Evolutionary conservation across 2,888 invertebrate species (phyloP), one percentile per base, ranked within the genome.

Genomic region (Acanthosepion lycidas): DNA sequence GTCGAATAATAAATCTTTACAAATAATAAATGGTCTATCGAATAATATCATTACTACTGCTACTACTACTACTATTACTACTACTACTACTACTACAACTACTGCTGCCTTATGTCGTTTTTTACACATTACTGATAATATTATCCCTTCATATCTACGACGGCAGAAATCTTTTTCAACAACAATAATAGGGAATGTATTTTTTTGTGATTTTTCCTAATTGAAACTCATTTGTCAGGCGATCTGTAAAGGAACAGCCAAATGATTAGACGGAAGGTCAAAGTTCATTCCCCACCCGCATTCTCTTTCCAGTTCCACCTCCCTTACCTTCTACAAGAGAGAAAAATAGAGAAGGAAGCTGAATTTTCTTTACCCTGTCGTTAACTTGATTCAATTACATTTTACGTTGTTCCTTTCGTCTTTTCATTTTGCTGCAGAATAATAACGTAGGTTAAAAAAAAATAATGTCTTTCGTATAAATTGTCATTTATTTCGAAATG

Each of bases 181-280:
- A 55, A 55, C 15, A 55, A 55, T 15, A 55, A 55, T 15, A 59
- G 6, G 59, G 23, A 59, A 23, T 23, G 59, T 59, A 20, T 78
- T 78, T 78, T 78, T 78, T 8, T 15, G n/a, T 3, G 28, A 78
- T n/a, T 78, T 42, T 78, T 33, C n/a, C n/a, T 78, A 33, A n/a
- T 78, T n/a, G 78, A 78, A 78, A 78, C n/a, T 78, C n/a, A 78
- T 78, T 78, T 78, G 78, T 78, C n/a, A 78, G n/a, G 18, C 78
- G n/a, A 33, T 78, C 78, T 78, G 78, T n/a, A 78, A 78, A 78
- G 12, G 78, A n/a, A 33, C 15, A n/a, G n/a, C 12, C 78, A 23
- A 78, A 78, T 78, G 78, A 78, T 78, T 78, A 78, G 78, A 78
- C n/a, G 23, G n/a, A 78, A 78, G 78, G n/a, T 78, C n/a, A 78